phyloP scores from a whole-genome alignment of 2,888 invertebrate species.

The Hedya salicella region DNA sequence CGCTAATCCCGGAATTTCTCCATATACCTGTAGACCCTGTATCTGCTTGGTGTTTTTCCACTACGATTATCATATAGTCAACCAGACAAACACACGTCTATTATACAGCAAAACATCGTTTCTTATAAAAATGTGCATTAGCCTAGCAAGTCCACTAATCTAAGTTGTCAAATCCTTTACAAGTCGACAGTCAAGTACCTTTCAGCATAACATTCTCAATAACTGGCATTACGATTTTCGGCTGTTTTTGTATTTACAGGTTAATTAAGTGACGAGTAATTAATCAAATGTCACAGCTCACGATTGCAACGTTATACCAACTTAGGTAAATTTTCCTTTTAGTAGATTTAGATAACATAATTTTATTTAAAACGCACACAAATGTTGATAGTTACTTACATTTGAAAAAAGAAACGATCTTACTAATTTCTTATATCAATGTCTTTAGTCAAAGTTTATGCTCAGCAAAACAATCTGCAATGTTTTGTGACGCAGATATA shows the following conservation, averaged over 20 bases:
- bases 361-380: constrained; percentile 30
- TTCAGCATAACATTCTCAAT: constrained; percentile 28
- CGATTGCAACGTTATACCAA: constrained; percentile 17
- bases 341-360: constrained; percentile 14
- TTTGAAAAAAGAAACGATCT: constrained; percentile 33
- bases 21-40: constrained; percentile 20
- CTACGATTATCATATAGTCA: constrained; percentile 7
- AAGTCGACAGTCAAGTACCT: constrained; percentile 4
- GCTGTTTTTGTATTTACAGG: constrained; percentile 25
- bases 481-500: constrained; percentile 6
- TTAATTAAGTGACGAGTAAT: constrained; percentile 8
- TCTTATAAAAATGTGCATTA: constrained; percentile 30
- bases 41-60: constrained; percentile 15
- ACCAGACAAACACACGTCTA: constrained; percentile 17
- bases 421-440: constrained; percentile 33
- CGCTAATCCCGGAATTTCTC: background rate
- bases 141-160: constrained; percentile 30
- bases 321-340: constrained; percentile 18
- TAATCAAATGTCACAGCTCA: constrained; percentile 17
- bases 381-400: constrained; percentile 16
- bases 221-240: constrained; percentile 9
- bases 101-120: constrained; percentile 15
- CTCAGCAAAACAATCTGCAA: constrained; percentile 10
- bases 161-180: constrained; percentile 27
- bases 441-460: constrained; percentile 48